These are phyloP conservation scores for Amia ocellicauda DNA, from an alignment of 2,113 vertebrate genomes.

Conservation along the genomic window DNA sequence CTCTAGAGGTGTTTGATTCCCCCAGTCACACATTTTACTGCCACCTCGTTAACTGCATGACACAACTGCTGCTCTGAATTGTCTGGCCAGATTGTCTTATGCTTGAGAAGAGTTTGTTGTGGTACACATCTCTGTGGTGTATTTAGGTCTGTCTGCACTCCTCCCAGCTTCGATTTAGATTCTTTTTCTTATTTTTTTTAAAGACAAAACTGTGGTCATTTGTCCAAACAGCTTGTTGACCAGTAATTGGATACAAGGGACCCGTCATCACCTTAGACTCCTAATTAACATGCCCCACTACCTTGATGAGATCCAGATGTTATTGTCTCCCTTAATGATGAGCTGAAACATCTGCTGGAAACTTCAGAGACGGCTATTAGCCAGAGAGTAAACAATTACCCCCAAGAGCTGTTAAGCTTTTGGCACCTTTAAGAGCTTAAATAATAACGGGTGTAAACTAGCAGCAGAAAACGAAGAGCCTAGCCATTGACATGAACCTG, in stretches of 20 bases:
- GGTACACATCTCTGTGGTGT: too few species aligned
- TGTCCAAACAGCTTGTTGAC: not conserved
- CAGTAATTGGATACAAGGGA: not conserved
- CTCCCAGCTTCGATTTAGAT: too few species aligned
- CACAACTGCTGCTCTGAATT: too few species aligned
- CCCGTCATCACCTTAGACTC: not conserved
- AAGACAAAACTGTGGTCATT: not conserved
- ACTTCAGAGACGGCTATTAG: not conserved
- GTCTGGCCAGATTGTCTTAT: too few species aligned
- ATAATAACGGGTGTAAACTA: not conserved
- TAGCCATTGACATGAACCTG: not conserved
- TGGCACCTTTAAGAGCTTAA: not conserved
- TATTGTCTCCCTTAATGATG: not conserved
- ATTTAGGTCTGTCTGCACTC: too few species aligned
- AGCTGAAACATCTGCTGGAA: conserved; percentile 15
- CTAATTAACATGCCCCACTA: not conserved
- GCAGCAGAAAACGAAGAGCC: too few species aligned
- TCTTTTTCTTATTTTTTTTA: not conserved
- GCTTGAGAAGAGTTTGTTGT: too few species aligned
- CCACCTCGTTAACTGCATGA: too few species aligned
- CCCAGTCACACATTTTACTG: too few species aligned
- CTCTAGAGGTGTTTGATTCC: too few species aligned
- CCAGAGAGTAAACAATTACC: not conserved
- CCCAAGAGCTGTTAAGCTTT: not conserved
- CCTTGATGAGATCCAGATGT: conserved; percentile 11